Evolutionary conservation across 30 jellyfish, hydroid and myxozoan species (phyloP), one percentile per base, ranked within the genome.

Genomic region (Calvadosia cruxmelitensis): DNA sequence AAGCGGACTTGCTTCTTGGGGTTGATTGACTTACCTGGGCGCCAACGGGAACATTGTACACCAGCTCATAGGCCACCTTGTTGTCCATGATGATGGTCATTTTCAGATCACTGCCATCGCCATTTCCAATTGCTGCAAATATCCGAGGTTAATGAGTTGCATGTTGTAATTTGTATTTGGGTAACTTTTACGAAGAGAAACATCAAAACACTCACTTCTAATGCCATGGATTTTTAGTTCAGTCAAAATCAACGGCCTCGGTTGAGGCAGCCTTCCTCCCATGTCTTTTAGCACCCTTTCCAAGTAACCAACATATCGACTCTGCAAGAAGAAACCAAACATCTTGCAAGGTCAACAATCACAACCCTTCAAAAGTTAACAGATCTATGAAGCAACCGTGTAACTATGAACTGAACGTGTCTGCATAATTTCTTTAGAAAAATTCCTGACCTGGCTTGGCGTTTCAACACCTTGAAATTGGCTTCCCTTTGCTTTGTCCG

Each of bases 381-480:
- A 48, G n/a, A 48, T 7, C 12, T n/a, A n/a, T 48, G 12, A 7
- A n/a, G 12, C 61, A 7, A 7, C 16, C 16, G 16, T 48, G n/a
- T 48, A 48, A 48, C 61, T 48, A 7, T n/a, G n/a, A 48, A 48
- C 61, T 7, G 16, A 69, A 1, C 1, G 49, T 27, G 49, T 0
- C 0, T 29, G 31, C 28, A 50, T 63, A 2, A 16, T 15, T n/a
- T 13, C 31, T 20, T 20, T 20, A 74, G 76, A 31, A 3, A 28
- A 1, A 28, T 10, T 3, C 10, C 61, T 30, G 73, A 89, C 98
- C 93, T 89, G 98, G 62, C 98, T 81, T 29, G 98, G 98, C 2
- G 98, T 89, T 67, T 89, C 95, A 7, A 89, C 98, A 1, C 98
- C 98, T 61, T 89, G 98, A 63, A 70, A 89, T 50, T 79, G 65